These are phyloP conservation scores for Parotocinclus haroldoi DNA, from an alignment of 2,797 vertebrate species.

Conservation along the genomic window DNA sequence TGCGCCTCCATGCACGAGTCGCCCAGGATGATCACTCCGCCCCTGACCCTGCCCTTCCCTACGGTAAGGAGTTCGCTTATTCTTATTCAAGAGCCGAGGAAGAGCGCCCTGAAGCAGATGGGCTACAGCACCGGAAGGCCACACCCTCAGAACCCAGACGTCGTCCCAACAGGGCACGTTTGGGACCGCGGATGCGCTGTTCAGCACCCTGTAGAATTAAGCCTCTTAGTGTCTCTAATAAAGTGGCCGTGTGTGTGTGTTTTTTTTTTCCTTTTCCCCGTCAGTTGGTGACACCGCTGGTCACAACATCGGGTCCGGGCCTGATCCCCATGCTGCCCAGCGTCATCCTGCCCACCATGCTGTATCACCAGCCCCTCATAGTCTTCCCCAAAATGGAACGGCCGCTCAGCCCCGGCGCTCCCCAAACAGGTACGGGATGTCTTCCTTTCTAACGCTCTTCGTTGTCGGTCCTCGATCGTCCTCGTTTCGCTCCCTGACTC, in stretches of 20 bases:
- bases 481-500: too few species aligned
- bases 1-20: constrained; percentile 63
- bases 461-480: too few species aligned
- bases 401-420: neutral
- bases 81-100: too few species aligned
- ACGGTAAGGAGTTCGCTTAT: constrained; percentile 65
- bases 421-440: constrained; percentile 3
- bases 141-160: too few species aligned
- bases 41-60: constrained; percentile 75
- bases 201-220: too few species aligned
- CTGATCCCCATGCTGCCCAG: constrained; percentile 68
- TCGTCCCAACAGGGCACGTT: too few species aligned
- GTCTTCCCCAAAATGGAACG: constrained; percentile 72
- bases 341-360: constrained; percentile 81
- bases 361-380: constrained; percentile 86
- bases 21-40: constrained; percentile 60
- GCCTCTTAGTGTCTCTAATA: too few species aligned
- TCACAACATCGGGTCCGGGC: constrained; percentile 70
- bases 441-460: too few species aligned
- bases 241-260: too few species aligned
- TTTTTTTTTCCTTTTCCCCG: neutral
- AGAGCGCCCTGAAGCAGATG: too few species aligned
- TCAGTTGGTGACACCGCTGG: constrained; percentile 51
- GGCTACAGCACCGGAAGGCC: too few species aligned
- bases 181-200: too few species aligned